These are phyloP conservation scores for Bombus breviceps DNA, from an alignment of 1,140 invertebrate genomes.

Conservation along the genomic window DNA sequence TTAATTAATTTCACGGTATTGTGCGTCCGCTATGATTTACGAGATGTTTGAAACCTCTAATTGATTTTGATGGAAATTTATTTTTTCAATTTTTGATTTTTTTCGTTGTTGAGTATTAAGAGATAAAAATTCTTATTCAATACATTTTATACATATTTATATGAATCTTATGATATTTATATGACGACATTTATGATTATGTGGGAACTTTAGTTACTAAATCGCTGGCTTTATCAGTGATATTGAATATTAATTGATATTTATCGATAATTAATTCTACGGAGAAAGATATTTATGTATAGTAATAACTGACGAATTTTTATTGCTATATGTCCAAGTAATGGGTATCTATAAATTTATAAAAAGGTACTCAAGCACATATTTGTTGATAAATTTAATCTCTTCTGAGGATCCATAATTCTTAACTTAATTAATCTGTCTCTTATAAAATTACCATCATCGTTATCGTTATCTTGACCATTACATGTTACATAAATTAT, in stretches of 20 bases:
- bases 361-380: not conserved
- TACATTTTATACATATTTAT: too few relatives aligned
- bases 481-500: not conserved
- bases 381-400: not conserved
- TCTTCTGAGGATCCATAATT: too few relatives aligned
- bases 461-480: not conserved
- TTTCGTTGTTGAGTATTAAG: not conserved
- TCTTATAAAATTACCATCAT: not conserved
- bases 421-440: not conserved
- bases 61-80: not conserved
- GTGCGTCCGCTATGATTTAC: not conserved
- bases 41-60: not conserved
- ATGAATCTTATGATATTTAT: too few relatives aligned
- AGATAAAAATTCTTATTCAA: too few relatives aligned
- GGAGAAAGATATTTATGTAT: not conserved
- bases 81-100: not conserved
- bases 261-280: not conserved
- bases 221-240: too few relatives aligned
- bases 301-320: not conserved
- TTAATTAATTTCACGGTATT: slow-evolving; percentile 8
- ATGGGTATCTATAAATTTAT: not conserved
- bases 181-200: too few relatives aligned
- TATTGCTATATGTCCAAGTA: too few relatives aligned
- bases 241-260: too few relatives aligned
- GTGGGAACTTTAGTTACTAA: too few relatives aligned